A percentile compares a stretch with the other conserved stretches of the same genome.
Conservation (phyloP, 2,113 vertebrate genomes). For the Pseudopodoces humilis region DNA sequence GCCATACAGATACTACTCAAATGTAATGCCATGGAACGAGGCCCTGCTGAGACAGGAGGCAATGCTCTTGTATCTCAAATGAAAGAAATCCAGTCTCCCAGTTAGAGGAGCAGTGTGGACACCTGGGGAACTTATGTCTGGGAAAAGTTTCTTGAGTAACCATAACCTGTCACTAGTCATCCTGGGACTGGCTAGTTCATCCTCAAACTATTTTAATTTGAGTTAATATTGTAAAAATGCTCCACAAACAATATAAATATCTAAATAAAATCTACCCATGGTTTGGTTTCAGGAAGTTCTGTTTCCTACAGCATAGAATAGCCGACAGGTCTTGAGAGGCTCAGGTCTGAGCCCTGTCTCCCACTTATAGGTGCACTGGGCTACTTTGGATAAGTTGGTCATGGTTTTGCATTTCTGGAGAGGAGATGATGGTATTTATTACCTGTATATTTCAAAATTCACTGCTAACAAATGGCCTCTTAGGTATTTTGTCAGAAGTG, state of each 20-base stretch:
- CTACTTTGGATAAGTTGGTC: neutral
- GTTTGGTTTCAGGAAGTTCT: neutral
- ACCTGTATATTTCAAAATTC: neutral
- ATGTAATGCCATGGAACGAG: neutral
- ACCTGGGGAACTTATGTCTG: neutral
- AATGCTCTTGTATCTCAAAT: neutral
- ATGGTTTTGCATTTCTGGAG: neutral
- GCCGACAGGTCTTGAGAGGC: neutral
- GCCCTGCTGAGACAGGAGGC: neutral
- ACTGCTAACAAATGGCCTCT: neutral
- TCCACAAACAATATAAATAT: neutral
- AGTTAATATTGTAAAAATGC: neutral
- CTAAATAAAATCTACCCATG: neutral
- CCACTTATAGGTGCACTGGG: fast-evolving
- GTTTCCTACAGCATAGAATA: neutral
- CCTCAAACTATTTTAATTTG: neutral
- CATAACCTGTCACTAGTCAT: neutral
- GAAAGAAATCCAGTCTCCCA: neutral
- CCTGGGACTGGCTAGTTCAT: neutral
- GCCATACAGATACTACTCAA: neutral
- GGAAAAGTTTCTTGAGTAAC: neutral
- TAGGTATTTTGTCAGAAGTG: neutral
- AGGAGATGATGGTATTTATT: neutral
- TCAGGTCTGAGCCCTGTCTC: neutral
- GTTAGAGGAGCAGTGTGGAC: neutral